Evolutionary conservation across 2,888 invertebrate genomes (phyloP), one percentile per base, ranked within the genome.

Genomic region (Spodoptera exigua): DNA sequence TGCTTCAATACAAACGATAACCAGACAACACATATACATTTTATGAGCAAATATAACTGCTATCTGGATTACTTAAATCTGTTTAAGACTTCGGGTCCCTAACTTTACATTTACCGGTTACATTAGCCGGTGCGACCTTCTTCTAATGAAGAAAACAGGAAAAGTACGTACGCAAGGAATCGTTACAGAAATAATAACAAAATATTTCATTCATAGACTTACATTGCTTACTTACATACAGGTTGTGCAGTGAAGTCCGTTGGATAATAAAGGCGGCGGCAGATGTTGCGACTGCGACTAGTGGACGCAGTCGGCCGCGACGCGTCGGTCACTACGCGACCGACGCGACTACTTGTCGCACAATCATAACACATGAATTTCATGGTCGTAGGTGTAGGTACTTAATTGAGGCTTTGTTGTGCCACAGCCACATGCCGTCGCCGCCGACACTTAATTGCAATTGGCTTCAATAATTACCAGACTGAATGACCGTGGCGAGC

Each of bases 351-450:
- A 53, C 53, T 64, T 61, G 66, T 64, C 66, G 55, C 69, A 70
- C 78, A 82, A 84, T 82, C 81, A 84, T 83, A 85, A 75, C 82
- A 79, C 78, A 81, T 82, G 79, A 83, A 85, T 80, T 84, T 82
- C 78, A 83, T 72, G 76, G 74, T 56, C 75, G 59, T 48, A 59
- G 37, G 41, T 66, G 27, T 27, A 27, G 27, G 18, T 7, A 62
- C 35, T 67, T 81, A 84, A 82, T 81, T 79, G 79, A 76, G 76
- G 77, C 78, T 81, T 82, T 80, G 82, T 82, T 75, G 68, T 62
- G 60, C 72, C 58, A 74, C 75, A 78, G 78, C 79, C 80, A 82
- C 81, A 80, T 79, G 80, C 76, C 73, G 61, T 59, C 60, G 69
- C 62, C 58, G 75, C 66, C 65, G 73, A 75, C 72, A 75, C 70